Percentiles rank a stretch among this genome's conserved stretches.
These are phyloP conservation scores for Furcula furcula DNA, from an alignment of 2,888 invertebrate genomes.

Conservation along the genomic window DNA sequence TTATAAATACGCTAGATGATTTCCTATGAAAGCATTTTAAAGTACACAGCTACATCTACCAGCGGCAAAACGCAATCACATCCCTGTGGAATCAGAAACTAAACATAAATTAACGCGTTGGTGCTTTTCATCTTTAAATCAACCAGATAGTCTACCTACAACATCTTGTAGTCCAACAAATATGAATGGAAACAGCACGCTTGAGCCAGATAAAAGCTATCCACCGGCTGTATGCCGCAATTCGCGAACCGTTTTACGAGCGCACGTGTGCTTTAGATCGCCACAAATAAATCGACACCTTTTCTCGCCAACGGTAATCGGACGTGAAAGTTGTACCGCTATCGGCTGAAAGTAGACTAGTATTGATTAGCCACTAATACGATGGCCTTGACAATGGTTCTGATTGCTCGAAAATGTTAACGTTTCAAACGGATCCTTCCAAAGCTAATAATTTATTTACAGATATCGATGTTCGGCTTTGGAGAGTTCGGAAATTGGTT, in stretches of 20 bases:
- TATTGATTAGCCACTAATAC: conserved; percentile 26
- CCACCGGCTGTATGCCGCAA: conserved; percentile 7
- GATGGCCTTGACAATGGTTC: conserved; percentile 26
- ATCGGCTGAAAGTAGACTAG: conserved; percentile 13
- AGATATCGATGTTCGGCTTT: conserved; percentile 16
- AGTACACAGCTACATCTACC: too few relatives aligned
- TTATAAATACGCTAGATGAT: too few relatives aligned
- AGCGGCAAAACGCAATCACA: too few relatives aligned
- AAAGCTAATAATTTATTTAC: conserved; percentile 16
- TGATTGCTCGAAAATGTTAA: conserved; percentile 12
- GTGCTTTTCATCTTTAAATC: too few relatives aligned
- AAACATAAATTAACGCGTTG: too few relatives aligned
- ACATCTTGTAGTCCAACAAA: too few relatives aligned
- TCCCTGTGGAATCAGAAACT: too few relatives aligned
- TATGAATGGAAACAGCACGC: too few relatives aligned
- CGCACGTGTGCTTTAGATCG: conserved; percentile 13
- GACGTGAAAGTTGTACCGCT: conserved; percentile 8
- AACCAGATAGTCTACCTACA: too few relatives aligned
- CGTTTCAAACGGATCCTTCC: conserved; percentile 13
- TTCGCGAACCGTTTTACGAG: conserved; percentile 17
- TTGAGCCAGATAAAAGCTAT: not conserved
- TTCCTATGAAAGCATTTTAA: too few relatives aligned
- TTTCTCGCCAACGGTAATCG: conserved; percentile 4
- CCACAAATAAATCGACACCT: conserved; percentile 16
- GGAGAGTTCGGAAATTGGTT: too few relatives aligned